Evolutionary conservation across 2,888 invertebrate species (phyloP), one percentile per base, ranked within the genome.

Genomic region (Elysia crispata): DNA sequence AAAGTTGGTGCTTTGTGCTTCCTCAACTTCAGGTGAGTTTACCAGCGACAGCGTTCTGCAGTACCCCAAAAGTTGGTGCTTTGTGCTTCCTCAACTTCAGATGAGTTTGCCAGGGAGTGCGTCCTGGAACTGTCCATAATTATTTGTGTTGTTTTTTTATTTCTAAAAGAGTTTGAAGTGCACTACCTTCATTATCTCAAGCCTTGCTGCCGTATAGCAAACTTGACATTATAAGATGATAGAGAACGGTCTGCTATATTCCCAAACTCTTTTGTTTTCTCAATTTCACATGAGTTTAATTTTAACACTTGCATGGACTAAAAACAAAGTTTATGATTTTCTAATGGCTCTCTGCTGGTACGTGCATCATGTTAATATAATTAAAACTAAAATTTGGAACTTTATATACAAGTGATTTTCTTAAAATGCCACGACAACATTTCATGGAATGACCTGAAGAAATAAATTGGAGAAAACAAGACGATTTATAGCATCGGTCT

Each of bases 151-250:
- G n/a, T n/a, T n/a, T n/a, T n/a, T n/a, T n/a, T n/a, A n/a, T 11
- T 41, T 11, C 41, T 6, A 41, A 6, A 91, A 91, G 1, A 92
- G 92, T 92, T 92, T 91, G 82, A 92, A 90, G 80, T 85, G 92
- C 18, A 89, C 91, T 82, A 89, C 91, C 81, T 90, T 90, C 8
- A 73, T 72, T 41, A 41, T 41, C 41, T 11, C 41, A 41, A 41
- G 5, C 91, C 91, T 3, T 92, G 92, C 92, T 92, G 92, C 83
- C 92, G 90, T 81, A 85, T 92, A n/a, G n/a, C n/a, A n/a, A 89
- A 92, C 83, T 89, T 91, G 81, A 41, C 5, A 11, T 41, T 3
- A 41, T n/a, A n/a, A 41, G 41, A 11, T 41, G 41, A 41, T n/a
- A n/a, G n/a, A n/a, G n/a, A n/a, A n/a, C 84, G 87, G 85, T 30